Conservation (phyloP, 2,888 invertebrate species). For the Adelognathus sp. region DNA sequence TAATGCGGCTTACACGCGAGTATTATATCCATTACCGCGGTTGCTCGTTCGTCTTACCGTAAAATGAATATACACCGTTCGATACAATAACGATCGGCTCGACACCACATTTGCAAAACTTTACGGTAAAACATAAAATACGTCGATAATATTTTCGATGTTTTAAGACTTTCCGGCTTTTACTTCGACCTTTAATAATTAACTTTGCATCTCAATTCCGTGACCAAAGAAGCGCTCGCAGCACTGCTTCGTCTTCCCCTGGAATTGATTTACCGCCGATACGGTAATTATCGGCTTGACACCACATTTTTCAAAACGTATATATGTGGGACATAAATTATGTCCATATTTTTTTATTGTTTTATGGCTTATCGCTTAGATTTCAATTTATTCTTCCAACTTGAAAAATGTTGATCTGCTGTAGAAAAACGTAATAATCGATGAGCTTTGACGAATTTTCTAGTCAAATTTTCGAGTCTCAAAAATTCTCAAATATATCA, state of each 20-base stretch:
- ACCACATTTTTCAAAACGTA: neutral
- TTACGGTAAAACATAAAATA: neutral
- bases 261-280: neutral
- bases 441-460: no score
- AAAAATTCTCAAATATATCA: no score
- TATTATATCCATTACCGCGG: conserved; percentile 72
- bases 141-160: conserved; percentile 11
- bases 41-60: conserved; percentile 44
- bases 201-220: neutral
- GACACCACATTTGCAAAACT: conserved; percentile 43
- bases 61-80: conserved; percentile 35
- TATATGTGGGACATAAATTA: neutral
- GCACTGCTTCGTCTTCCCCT: neutral
- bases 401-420: no score
- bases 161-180: neutral
- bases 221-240: neutral
- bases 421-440: no score
- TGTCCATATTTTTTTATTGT: neutral
- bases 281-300: neutral
- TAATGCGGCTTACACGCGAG: conserved; percentile 70
- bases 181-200: neutral
- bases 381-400: no score
- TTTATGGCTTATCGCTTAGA: no score
- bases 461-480: no score
- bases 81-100: conserved; percentile 44